Base-by-base conservation (phyloP, 2,113 vertebrate genomes). In the Tachysurus fulvidraco region DNA sequence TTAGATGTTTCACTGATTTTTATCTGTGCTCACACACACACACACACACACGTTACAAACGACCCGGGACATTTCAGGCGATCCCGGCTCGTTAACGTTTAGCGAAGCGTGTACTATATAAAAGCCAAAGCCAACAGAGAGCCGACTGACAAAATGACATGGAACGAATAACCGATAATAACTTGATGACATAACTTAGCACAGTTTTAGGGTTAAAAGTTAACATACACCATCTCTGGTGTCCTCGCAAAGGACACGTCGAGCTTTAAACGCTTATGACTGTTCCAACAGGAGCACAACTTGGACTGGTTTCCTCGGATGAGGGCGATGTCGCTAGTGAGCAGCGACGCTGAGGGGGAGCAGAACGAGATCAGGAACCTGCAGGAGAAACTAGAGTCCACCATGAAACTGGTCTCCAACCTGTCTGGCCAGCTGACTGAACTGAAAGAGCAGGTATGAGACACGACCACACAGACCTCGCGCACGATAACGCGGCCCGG, bases 271-370 rank as follows among this genome's bases (percentile, higher is more conserved):
- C 73, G 1, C 52, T 36, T 60, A 0, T 55, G 13, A 60, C 52
- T 11, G 0, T 85, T 73, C 77, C 57, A 86, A 84, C 91, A 99
- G 98, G 98, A 99, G 10, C 95, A 97, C 92, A 99, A 99, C 92
- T 92, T 99, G 81, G 98, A 99, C 92, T 99, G 98, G 98, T 99
- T 99, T 90, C 98, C 98, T 4, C 94, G 98, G 1, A 99, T 99
- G 98, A 91, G 98, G 11, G 98, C 98, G 92, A 99, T 99, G 98
- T 99, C 98, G 0, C 92, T 99, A 90, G 98, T 99, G 83, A 99
- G 98, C 94, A 99, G 97, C 0, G 98, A 99, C 3, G 95, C 97
- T 0, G 98, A 99, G 55, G 98, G 98, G 0, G 98, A 99, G 87
- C 98, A 99, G 95, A 99, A 99, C 0, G 98, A 99, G 94, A 96